These are phyloP conservation scores for Gastrophryne carolinensis DNA, from an alignment of 2,797 vertebrate genomes.

Conservation along the genomic window DNA sequence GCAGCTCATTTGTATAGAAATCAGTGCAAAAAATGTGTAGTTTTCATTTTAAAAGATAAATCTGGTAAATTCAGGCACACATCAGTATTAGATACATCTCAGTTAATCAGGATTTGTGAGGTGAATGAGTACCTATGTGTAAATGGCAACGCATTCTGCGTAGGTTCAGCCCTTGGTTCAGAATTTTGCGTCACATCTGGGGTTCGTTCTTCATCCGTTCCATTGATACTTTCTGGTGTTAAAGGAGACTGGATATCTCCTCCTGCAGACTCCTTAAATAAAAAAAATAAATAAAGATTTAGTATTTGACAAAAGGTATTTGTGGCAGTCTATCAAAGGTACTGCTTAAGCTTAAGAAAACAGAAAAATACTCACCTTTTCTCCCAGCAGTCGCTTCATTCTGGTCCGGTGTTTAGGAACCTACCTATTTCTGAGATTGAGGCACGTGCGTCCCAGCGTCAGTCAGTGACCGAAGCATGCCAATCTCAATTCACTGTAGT, in stretches of 20 bases:
- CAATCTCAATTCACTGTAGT: no score
- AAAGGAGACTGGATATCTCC: slow-evolving; percentile 92
- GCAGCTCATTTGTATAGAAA: no score
- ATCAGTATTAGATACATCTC: slow-evolving; percentile 45
- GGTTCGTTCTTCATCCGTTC: slow-evolving; percentile 83
- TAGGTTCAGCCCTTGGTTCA: slow-evolving; percentile 84
- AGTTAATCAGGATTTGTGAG: slow-evolving; percentile 70
- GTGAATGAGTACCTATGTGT: slow-evolving; percentile 89
- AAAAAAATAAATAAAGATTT: slow-evolving; percentile 50
- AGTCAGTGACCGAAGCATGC: no score
- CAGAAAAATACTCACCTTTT: background rate
- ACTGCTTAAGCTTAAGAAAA: background rate
- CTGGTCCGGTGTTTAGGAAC: no score
- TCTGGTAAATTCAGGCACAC: no score
- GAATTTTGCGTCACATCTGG: slow-evolving; percentile 86
- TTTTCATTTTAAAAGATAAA: no score
- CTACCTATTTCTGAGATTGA: no score
- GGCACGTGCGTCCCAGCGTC: no score
- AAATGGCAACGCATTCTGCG: slow-evolving; percentile 90
- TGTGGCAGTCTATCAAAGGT: background rate
- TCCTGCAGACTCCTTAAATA: slow-evolving; percentile 85
- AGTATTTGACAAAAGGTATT: background rate
- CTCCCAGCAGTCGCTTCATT: no score
- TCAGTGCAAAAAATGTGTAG: no score
- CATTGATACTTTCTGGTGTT: slow-evolving; percentile 90